Evolutionary conservation across 2,797 vertebrate genomes (phyloP), one percentile per base, ranked within the genome.

Genomic region (Strix occidentalis): DNA sequence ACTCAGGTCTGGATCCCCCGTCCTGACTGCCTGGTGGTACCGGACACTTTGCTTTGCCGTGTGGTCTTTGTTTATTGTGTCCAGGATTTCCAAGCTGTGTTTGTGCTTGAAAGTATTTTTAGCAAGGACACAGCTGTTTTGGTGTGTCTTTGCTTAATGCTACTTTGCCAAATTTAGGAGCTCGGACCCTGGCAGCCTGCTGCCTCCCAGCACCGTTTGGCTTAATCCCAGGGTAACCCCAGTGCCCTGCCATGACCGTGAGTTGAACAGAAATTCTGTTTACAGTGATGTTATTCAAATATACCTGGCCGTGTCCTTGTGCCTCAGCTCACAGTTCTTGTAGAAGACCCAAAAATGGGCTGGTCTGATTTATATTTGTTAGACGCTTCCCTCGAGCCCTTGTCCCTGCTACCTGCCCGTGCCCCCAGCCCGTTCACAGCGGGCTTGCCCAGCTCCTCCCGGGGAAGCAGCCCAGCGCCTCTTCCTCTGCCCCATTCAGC

Each of bases 31-130:
- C 48, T 53, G 35, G 19, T 1, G 3, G 12, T 45, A 33, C 56
- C 0, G 3, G 37, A 71, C 79, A 9, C 80, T 84, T 72, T 0
- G 1, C 37, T 79, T 69, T 69, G 26, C 57, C 3, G 2, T 1
- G 0, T 78, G 10, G 39, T 58, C 64, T 93, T 81, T 86, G 63
- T 83, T 72, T 57, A 39, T 74, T 24, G 45, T 43, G 56, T 63
- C 21, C 50, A 25, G 75, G 79, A 43, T 76, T 87, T 93, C 39
- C 5, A 10, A 90, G 33, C 63, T 15, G 39, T 8, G 3, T 71
- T 93, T 70, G 53, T 75, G 33, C 39, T 46, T 21, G 17, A 25
- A 16, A 31, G 18, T 82, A 71, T 78, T 85, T 93, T 87, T 85
- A 76, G 48, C 63, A 53, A 78, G 75, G 33, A n/a, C 1, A 3